phyloP scores from a whole-genome alignment of 2,113 vertebrate genomes.

The Pandion haliaetus region DNA sequence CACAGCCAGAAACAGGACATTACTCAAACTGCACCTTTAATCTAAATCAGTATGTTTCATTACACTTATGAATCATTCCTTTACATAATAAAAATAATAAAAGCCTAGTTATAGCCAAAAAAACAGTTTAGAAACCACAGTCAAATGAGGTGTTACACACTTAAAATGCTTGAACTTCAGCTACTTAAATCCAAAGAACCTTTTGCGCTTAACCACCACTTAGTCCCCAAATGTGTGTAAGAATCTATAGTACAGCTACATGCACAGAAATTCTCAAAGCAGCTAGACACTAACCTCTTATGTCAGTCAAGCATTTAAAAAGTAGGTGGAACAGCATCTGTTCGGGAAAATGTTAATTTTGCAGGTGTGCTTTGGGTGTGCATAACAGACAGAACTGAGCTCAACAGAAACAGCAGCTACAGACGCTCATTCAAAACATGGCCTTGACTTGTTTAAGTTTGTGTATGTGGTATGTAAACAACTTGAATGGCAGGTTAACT shows the following conservation, averaged over 20 bases:
- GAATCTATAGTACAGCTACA: neutral
- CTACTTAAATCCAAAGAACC: neutral
- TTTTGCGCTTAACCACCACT: neutral
- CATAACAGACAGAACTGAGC: neutral
- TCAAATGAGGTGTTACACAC: neutral
- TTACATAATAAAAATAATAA: neutral
- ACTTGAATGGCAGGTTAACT: neutral
- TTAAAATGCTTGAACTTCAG: neutral
- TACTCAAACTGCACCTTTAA: neutral
- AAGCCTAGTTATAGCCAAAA: neutral
- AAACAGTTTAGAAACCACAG: neutral
- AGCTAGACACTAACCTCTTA: neutral
- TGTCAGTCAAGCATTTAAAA: neutral
- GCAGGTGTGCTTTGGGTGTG: neutral
- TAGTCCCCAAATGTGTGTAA: neutral
- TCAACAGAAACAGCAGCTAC: neutral
- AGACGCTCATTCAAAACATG: neutral
- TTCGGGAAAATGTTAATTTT: neutral
- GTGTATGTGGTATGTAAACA: rapidly evolving
- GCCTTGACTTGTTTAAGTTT: neutral
- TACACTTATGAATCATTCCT: neutral
- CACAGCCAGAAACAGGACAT: neutral
- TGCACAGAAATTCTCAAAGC: neutral
- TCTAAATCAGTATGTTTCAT: neutral
- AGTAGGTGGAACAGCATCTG: neutral